Evolutionary conservation across 2,888 invertebrate genomes (phyloP).

Genomic region (Spilarctia lutea): DNA sequence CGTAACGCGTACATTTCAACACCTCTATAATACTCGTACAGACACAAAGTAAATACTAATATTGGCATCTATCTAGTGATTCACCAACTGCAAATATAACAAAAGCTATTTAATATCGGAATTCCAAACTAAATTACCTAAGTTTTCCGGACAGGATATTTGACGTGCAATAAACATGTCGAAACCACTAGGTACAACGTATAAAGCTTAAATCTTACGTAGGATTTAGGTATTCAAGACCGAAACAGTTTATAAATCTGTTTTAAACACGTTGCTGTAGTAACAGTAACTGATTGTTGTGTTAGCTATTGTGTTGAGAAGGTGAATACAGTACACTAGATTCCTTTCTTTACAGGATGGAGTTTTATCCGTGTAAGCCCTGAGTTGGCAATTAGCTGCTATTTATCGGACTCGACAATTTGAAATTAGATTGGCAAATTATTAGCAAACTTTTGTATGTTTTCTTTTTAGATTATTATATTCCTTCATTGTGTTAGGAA

Average conservation of each 20-base stretch:
- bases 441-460: neutral
- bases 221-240: conserved; percentile 29
- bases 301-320: conserved; percentile 8
- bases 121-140: conserved; percentile 43
- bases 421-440: neutral
- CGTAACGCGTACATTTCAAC: conserved; percentile 12
- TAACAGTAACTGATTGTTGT: neutral
- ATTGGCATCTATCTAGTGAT: conserved; percentile 25
- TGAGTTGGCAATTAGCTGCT: neutral
- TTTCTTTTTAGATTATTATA: neutral
- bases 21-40: conserved; percentile 10
- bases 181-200: conserved; percentile 21
- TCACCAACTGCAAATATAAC: conserved; percentile 40
- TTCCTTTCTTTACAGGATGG: neutral
- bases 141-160: conserved; percentile 34
- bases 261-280: conserved; percentile 2
- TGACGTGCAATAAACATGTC: conserved; percentile 48
- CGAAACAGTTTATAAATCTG: conserved; percentile 10
- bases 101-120: conserved; percentile 40
- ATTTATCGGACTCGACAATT: neutral
- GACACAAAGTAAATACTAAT: conserved; percentile 14
- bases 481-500: neutral
- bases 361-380: neutral
- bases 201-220: conserved; percentile 26
- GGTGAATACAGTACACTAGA: neutral